Evolutionary conservation across 2,888 invertebrate species (phyloP).

Genomic region (Dilophus febrilis): DNA sequence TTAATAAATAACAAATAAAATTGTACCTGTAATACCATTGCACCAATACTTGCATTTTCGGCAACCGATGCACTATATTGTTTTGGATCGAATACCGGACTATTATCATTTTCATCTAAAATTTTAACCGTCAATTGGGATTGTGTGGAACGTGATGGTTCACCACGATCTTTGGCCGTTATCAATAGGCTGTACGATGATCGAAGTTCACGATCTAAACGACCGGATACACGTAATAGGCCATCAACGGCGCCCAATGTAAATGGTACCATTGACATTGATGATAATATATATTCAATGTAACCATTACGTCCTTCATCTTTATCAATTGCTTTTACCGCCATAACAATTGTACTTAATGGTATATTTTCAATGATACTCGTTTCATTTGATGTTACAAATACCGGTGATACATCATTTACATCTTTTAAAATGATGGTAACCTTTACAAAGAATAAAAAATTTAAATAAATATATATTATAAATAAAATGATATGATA

Average conservation of each 20-base stretch:
- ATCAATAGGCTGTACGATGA: slow-evolving; percentile 59
- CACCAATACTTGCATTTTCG: slow-evolving; percentile 87
- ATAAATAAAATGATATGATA: too few relatives aligned
- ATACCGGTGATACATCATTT: slow-evolving; percentile 81
- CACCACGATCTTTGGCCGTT: slow-evolving; percentile 77
- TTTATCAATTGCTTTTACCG: slow-evolving; percentile 72
- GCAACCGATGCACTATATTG: slow-evolving; percentile 81
- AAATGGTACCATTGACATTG: slow-evolving; percentile 52
- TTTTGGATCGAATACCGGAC: slow-evolving; percentile 73
- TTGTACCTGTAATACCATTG: slow-evolving; percentile 65
- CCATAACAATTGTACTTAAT: slow-evolving; percentile 72
- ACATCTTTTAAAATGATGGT: slow-evolving; percentile 75
- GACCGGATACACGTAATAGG: slow-evolving; percentile 65
- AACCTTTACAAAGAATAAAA: too few relatives aligned
- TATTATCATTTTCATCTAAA: slow-evolving; percentile 79
- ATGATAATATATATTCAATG: slow-evolving; percentile 67
- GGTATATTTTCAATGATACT: slow-evolving; percentile 72
- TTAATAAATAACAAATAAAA: too few relatives aligned
- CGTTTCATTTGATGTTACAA: slow-evolving; percentile 63
- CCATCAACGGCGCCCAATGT: slow-evolving; percentile 78
- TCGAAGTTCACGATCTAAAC: slow-evolving; percentile 66
- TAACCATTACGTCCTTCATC: slow-evolving; percentile 85
- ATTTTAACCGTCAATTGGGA: slow-evolving; percentile 54
- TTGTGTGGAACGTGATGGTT: slow-evolving; percentile 56
- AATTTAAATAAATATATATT: too few relatives aligned